Evolutionary conservation across 92 coral and sea anemone species (phyloP), one percentile per base, ranked within the genome.

Genomic region (Scolanthus callimorphus): DNA sequence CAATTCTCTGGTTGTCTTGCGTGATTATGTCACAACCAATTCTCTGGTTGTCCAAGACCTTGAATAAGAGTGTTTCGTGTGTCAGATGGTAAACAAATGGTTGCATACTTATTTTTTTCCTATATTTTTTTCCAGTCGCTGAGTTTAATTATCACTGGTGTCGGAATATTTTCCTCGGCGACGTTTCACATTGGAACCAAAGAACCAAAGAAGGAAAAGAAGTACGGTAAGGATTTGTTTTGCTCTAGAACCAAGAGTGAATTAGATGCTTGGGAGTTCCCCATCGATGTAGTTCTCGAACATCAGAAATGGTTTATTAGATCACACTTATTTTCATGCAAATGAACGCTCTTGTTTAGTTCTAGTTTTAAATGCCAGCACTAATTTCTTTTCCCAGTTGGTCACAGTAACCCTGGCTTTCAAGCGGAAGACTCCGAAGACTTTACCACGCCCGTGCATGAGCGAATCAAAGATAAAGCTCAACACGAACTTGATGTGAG

Each of bases 141-240:
- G 19, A 69, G 79, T 41, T 39, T 57, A 12, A 55, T 56, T n/a
- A 25, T 79, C 56, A 38, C 53, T 21, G 74, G 43, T 11, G 61
- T 74, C n/a, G 79, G 85, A 24, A 49, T 60, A 4, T 3, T 52
- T 19, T 55, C 61, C 8, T 53, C 85, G 13, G 41, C 58, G 27
- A 27, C 58, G 38, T 79, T 79, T 31, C 64, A 79, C 57, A 25
- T 60, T 29, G 85, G 85, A 30, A 67, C 70, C 3, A 71, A 71
- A 47, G 78, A 70, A 46, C 51, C 26, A 27, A 61, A 29, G 22
- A n/a, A 9, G 30, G 12, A 8, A 41, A 2, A 12, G 10, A 29
- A 19, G 4, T 1, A 44, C 50, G 50, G n/a, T 44, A n/a, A n/a
- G 50, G n/a, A 15, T n/a, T n/a, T n/a, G n/a, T n/a, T n/a, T n/a